Percentiles rank a stretch among this genome's conserved stretches.
Conservation (phyloP, 2,113 vertebrate genomes). For the western clawed frog (Xenopus tropicalis) region DNA sequence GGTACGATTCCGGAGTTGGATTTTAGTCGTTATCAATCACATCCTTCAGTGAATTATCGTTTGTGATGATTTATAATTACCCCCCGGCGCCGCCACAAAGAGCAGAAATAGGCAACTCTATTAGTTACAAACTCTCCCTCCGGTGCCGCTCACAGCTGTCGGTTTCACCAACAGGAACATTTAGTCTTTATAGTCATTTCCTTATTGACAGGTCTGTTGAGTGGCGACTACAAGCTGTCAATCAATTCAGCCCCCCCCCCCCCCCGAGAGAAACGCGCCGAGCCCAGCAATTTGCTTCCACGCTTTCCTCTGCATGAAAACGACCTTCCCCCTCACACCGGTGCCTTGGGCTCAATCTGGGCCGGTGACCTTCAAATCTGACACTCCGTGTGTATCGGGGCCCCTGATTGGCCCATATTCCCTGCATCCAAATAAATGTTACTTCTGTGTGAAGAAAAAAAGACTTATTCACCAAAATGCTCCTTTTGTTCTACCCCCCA, state of each 20-base stretch:
- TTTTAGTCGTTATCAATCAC: too few relatives aligned
- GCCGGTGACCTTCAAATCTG: not conserved
- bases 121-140: not conserved
- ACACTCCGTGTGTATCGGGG: too few relatives aligned
- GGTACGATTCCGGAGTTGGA: too few relatives aligned
- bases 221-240: not conserved
- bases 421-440: too few relatives aligned
- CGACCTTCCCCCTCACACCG: not conserved
- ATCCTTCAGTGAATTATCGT: too few relatives aligned
- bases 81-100: too few relatives aligned
- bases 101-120: too few relatives aligned
- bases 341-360: conserved; percentile 5
- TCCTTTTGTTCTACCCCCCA: too few relatives aligned
- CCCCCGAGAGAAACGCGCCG: not conserved
- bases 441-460: too few relatives aligned
- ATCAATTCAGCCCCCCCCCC: not conserved
- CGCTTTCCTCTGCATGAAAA: not conserved
- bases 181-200: not conserved
- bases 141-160: not conserved
- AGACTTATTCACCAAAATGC: too few relatives aligned
- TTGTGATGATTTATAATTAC: too few relatives aligned
- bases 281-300: conserved; percentile 1
- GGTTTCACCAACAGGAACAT: not conserved
- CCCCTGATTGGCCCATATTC: too few relatives aligned
- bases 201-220: conserved; percentile 11